Conservation (phyloP, 2,888 invertebrate species). For the Nemotelus nigrinus region DNA sequence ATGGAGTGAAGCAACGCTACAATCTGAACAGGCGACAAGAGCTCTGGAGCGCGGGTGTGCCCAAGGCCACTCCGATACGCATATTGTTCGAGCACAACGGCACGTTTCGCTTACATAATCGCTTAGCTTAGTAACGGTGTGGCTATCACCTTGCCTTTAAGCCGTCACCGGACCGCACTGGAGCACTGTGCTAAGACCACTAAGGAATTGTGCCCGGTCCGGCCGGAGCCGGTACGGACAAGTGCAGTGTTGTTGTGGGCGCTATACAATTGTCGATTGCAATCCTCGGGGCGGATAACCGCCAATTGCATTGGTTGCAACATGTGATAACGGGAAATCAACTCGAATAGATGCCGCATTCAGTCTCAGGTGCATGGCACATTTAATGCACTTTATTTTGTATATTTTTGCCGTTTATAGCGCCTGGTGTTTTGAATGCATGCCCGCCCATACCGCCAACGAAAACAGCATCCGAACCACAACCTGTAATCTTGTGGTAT, state of each 20-base stretch:
- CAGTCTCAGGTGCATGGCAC: conserved; percentile 23
- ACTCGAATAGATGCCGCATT: conserved; percentile 39
- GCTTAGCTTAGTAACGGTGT: background rate
- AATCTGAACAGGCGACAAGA: conserved; percentile 27
- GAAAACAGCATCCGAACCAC: conserved; percentile 38
- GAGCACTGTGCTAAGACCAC: background rate
- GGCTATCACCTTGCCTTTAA: background rate
- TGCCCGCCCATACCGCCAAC: conserved; percentile 27
- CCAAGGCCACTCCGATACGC: conserved; percentile 44
- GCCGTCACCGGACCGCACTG: background rate
- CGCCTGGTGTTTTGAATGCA: conserved; percentile 2
- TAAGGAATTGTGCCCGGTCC: background rate
- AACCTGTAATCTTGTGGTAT: background rate
- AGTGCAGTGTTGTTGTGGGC: background rate
- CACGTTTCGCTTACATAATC: conserved; percentile 40
- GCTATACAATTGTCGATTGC: background rate
- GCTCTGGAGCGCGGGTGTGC: conserved; percentile 41
- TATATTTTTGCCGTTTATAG: background rate
- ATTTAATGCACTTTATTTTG: conserved; percentile 17
- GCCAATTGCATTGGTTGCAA: conserved; percentile 25
- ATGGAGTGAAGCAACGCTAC: conserved; percentile 32
- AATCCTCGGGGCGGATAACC: conserved; percentile 16
- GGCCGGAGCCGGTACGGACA: background rate
- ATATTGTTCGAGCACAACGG: conserved; percentile 38
- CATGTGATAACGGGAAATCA: conserved; percentile 41